Conservation (phyloP, 1,140 invertebrate species). For the Orchestia grillus region DNA sequence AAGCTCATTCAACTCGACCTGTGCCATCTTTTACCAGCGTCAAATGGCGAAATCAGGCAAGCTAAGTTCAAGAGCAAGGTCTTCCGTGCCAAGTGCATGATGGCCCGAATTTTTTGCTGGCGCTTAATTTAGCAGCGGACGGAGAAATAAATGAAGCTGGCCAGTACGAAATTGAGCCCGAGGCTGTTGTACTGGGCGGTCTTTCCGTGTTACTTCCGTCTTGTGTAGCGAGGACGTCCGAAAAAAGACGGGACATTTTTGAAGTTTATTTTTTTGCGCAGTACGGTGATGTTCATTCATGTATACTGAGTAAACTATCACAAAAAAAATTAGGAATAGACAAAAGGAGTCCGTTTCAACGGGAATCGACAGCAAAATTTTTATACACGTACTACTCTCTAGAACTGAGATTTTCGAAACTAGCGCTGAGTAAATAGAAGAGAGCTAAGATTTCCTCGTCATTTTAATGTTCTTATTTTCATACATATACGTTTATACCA, state of each 20-base stretch:
- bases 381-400: too few relatives aligned
- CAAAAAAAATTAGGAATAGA: too few relatives aligned
- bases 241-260: not conserved
- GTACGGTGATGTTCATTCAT: not conserved
- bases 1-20: not conserved
- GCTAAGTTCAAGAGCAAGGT: slow-evolving; percentile 7
- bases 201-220: not conserved
- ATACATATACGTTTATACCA: too few relatives aligned
- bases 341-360: too few relatives aligned
- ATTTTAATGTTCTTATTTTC: too few relatives aligned
- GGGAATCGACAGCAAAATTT: too few relatives aligned
- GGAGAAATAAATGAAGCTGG: not conserved
- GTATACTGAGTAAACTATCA: too few relatives aligned
- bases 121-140: not conserved
- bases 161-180: not conserved
- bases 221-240: not conserved
- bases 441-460: too few relatives aligned
- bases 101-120: not conserved
- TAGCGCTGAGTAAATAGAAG: too few relatives aligned
- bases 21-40: not conserved
- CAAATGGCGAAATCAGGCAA: not conserved
- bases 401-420: too few relatives aligned
- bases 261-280: not conserved
- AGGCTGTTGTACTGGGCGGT: not conserved
- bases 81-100: not conserved